These are phyloP conservation scores for Astyanax mexicanus DNA, from an alignment of 2,797 vertebrate species.

Conservation along the genomic window DNA sequence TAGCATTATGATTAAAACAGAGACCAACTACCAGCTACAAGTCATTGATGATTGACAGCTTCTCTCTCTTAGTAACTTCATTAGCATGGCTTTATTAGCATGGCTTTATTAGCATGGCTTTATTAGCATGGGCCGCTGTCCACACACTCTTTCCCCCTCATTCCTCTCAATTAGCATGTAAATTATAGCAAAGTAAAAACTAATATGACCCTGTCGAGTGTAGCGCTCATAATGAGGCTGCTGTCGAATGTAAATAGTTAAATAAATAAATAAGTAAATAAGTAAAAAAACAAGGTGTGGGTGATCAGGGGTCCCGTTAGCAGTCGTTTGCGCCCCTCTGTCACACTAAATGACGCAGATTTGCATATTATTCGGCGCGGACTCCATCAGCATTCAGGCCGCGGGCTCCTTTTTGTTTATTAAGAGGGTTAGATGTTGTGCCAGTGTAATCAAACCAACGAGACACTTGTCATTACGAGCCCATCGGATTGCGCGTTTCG, in stretches of 20 bases:
- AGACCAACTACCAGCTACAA: too few relatives aligned
- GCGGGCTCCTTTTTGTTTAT: slow-evolving; percentile 31
- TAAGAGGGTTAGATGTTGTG: slow-evolving; percentile 39
- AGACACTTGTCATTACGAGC: slow-evolving; percentile 30
- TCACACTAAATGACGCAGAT: background rate
- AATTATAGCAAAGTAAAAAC: background rate
- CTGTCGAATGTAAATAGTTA: background rate
- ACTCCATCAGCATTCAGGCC: slow-evolving; percentile 16
- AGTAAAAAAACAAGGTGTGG: background rate
- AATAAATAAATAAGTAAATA: too few relatives aligned
- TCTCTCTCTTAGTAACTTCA: background rate
- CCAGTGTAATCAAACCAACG: slow-evolving; percentile 39
- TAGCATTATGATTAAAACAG: too few relatives aligned
- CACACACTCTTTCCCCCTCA: background rate
- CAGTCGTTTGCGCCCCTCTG: background rate
- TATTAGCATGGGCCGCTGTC: background rate
- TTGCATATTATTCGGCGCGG: background rate
- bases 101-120: too few relatives aligned
- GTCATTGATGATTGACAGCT: too few relatives aligned
- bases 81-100: too few relatives aligned
- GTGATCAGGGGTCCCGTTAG: background rate
- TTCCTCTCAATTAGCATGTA: slow-evolving; percentile 14
- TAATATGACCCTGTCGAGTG: background rate
- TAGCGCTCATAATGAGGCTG: background rate
- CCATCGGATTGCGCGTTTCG: background rate